These are phyloP conservation scores for Zaprionus nigranus DNA, from an alignment of 1,140 invertebrate species.

Conservation along the genomic window DNA sequence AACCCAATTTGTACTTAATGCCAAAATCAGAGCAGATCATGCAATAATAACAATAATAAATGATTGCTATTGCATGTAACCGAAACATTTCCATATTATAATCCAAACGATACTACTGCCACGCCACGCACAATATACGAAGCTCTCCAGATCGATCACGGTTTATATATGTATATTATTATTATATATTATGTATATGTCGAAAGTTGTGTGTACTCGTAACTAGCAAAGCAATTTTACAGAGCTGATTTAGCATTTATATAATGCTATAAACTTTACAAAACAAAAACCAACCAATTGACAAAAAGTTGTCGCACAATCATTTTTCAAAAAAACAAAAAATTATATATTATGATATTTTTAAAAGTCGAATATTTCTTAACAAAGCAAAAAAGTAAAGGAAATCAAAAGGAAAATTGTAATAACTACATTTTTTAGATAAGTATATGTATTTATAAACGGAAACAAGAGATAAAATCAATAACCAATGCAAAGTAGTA, in stretches of 20 bases:
- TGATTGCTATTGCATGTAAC: slow-evolving; percentile 25
- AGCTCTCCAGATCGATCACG: slow-evolving; percentile 6
- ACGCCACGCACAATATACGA: slow-evolving; percentile 15
- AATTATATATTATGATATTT: slow-evolving; percentile 37
- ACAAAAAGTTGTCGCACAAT: slow-evolving; percentile 72
- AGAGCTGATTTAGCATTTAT: slow-evolving; percentile 71
- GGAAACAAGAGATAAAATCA: slow-evolving; percentile 2
- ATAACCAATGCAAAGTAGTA: slow-evolving; percentile 31
- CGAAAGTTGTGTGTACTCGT: slow-evolving; percentile 28
- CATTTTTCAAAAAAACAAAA: slow-evolving; percentile 48
- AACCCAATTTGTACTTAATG: slow-evolving; percentile 59
- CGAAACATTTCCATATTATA: slow-evolving; percentile 28
- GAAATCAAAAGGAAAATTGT: slow-evolving; percentile 10
- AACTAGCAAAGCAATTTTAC: slow-evolving; percentile 60
- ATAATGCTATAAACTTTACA: slow-evolving; percentile 51
- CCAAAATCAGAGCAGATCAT: slow-evolving; percentile 34
- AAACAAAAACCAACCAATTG: slow-evolving; percentile 22
- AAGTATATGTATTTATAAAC: slow-evolving; percentile 22
- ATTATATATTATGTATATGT: slow-evolving; percentile 30
- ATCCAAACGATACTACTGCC: slow-evolving; percentile 53
- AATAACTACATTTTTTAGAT: slow-evolving; percentile 48
- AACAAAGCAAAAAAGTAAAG: slow-evolving; percentile 13
- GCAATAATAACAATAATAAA: slow-evolving; percentile 12
- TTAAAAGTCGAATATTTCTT: slow-evolving; percentile 57
- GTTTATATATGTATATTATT: slow-evolving; percentile 31